These are phyloP conservation scores for Stigmatopora nigra DNA, from an alignment of 2,113 vertebrate genomes.

Conservation along the genomic window DNA sequence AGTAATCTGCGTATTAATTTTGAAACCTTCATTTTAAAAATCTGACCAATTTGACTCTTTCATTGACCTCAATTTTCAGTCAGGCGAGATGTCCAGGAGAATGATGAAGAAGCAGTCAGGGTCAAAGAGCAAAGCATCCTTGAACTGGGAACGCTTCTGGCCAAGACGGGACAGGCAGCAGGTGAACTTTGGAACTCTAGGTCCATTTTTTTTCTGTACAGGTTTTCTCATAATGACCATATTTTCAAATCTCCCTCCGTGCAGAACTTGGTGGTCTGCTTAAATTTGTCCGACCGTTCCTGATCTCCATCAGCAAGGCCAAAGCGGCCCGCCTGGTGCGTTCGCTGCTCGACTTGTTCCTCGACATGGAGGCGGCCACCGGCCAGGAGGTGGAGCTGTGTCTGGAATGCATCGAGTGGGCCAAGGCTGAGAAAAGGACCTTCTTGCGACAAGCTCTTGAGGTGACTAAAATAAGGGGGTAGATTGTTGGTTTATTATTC, in stretches of 20 bases:
- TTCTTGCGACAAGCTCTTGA: slow-evolving; percentile 96
- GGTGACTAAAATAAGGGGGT: slow-evolving; percentile 58
- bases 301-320: slow-evolving; percentile 89
- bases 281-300: slow-evolving; percentile 94
- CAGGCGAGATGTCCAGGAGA: slow-evolving; percentile 93
- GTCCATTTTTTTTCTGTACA: no score
- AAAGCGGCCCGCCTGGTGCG: slow-evolving; percentile 94
- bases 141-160: slow-evolving; percentile 89
- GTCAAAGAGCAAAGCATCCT: slow-evolving; percentile 99
- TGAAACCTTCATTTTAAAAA: neutral
- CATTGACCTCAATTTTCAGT: slow-evolving; percentile 76
- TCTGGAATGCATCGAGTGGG: slow-evolving; percentile 98
- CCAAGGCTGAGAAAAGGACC: slow-evolving; percentile 96
- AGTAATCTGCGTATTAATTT: no score
- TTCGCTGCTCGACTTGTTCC: slow-evolving; percentile 90
- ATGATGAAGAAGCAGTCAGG: slow-evolving; percentile 93
- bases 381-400: slow-evolving; percentile 98
- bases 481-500: no score
- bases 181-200: slow-evolving; percentile 61
- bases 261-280: slow-evolving; percentile 93
- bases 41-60: neutral
- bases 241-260: neutral
- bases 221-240: neutral
- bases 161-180: slow-evolving; percentile 96
- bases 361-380: slow-evolving; percentile 98